Percentiles rank a stretch among this genome's conserved stretches.
These are phyloP conservation scores for Galeopsomyia nigrocyanea DNA, from an alignment of 2,888 invertebrate species.

Conservation along the genomic window DNA sequence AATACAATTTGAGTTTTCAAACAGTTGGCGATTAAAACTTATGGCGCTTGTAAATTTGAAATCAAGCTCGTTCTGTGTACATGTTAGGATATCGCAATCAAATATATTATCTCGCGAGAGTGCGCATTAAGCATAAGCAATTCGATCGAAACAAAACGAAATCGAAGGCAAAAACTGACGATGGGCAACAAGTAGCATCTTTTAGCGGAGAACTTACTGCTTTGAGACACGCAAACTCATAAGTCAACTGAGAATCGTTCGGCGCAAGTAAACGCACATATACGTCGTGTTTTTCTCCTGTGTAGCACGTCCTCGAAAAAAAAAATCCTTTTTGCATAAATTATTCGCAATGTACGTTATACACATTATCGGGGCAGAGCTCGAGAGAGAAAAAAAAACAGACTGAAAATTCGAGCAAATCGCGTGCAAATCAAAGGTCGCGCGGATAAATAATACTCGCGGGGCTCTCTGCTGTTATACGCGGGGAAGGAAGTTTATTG, in stretches of 20 bases:
- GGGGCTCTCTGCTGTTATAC: slow-evolving; percentile 49
- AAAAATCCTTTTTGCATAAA: too few species aligned
- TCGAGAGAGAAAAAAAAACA: too few species aligned
- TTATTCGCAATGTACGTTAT: too few species aligned
- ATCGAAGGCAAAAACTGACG: slow-evolving; percentile 63
- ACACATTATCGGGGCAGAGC: too few species aligned
- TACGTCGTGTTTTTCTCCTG: slow-evolving; percentile 8
- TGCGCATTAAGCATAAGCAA: slow-evolving; percentile 45
- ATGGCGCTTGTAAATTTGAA: too few species aligned
- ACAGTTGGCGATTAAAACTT: too few species aligned
- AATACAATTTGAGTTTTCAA: too few species aligned
- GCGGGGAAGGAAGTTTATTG: slow-evolving; percentile 34
- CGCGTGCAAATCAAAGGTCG: slow-evolving; percentile 34
- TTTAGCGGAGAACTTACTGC: slow-evolving; percentile 62
- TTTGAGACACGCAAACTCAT: slow-evolving; percentile 65
- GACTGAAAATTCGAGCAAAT: slow-evolving; percentile 38
- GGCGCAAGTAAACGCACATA: neutral
- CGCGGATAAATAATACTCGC: slow-evolving; percentile 40
- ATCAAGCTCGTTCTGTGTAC: too few species aligned
- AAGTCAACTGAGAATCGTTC: slow-evolving; percentile 45
- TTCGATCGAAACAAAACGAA: slow-evolving; percentile 65
- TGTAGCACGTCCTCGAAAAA: neutral
- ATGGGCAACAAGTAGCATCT: slow-evolving; percentile 67
- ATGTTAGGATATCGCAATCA: too few species aligned
- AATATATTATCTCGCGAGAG: too few species aligned